Evolutionary conservation across 2,113 vertebrate species (phyloP).

Genomic region (Pyxicephalus adspersus): DNA sequence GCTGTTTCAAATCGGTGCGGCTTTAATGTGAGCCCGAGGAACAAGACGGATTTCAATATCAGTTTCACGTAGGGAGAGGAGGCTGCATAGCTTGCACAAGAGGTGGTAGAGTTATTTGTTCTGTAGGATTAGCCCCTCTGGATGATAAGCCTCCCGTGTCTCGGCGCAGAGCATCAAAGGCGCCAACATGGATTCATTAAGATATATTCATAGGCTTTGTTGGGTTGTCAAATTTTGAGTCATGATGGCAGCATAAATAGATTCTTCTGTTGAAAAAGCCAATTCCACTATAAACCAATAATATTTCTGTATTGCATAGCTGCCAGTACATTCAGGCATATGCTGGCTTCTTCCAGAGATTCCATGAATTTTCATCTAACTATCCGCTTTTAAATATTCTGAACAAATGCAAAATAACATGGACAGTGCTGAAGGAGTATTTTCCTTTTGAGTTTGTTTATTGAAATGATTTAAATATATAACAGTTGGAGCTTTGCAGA

Average conservation of each 20-base stretch:
- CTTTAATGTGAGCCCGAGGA: conserved; percentile 13
- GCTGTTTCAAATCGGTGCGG: not conserved
- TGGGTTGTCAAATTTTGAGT: not conserved
- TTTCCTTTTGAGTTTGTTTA: no score
- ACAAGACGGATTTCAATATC: not conserved
- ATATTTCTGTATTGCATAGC: no score
- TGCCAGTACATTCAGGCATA: no score
- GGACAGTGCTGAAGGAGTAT: no score
- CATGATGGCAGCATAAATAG: not conserved
- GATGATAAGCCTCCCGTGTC: not conserved
- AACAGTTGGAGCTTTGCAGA: no score
- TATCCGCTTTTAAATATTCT: no score
- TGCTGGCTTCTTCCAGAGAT: no score
- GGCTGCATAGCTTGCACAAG: not conserved
- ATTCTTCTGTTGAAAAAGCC: no score
- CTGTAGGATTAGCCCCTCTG: not conserved
- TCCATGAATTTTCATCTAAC: no score
- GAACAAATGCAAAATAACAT: no score
- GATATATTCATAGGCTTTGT: not conserved
- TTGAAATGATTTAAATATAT: no score
- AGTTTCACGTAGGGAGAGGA: not conserved
- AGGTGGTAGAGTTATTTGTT: not conserved
- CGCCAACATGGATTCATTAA: not conserved
- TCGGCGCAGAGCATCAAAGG: not conserved
- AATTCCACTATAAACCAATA: no score